Conservation (phyloP, 2,113 vertebrate species). For the Tretioscincus oriximinensis region DNA sequence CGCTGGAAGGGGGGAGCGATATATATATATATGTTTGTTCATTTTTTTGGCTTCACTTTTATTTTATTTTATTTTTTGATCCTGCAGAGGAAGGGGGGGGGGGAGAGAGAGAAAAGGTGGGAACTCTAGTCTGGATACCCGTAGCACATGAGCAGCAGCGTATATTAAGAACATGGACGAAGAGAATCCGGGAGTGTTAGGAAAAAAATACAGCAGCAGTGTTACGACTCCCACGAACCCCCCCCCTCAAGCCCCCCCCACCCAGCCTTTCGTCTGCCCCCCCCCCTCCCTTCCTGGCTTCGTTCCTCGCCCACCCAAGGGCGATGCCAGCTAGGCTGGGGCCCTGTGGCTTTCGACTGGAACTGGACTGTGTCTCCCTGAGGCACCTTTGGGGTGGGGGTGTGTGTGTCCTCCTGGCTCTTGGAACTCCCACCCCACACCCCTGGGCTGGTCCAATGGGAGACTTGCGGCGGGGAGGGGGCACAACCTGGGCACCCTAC, state of each 20-base stretch:
- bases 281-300: too few relatives aligned
- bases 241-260: too few relatives aligned
- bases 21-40: neutral
- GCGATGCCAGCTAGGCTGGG: too few relatives aligned
- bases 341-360: too few relatives aligned
- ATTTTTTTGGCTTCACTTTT: neutral
- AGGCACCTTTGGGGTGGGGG: neutral
- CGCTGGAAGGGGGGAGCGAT: neutral
- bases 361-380: too few relatives aligned
- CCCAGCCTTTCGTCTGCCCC: too few relatives aligned
- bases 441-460: neutral
- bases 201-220: slow-evolving; percentile 50
- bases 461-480: neutral
- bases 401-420: too few relatives aligned
- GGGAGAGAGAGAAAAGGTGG: neutral
- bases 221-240: neutral
- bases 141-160: slow-evolving; percentile 36
- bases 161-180: slow-evolving; percentile 21
- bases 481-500: too few relatives aligned
- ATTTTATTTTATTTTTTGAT: slow-evolving; percentile 24
- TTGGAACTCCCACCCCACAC: neutral
- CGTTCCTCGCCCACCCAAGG: neutral
- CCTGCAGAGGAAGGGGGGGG: slow-evolving; percentile 22
- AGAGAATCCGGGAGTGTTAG: slow-evolving; percentile 32
- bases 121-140: slow-evolving; percentile 7